phyloP scores from a whole-genome alignment of 2,113 vertebrate genomes.

The Cyanoramphus novaezelandiae region DNA sequence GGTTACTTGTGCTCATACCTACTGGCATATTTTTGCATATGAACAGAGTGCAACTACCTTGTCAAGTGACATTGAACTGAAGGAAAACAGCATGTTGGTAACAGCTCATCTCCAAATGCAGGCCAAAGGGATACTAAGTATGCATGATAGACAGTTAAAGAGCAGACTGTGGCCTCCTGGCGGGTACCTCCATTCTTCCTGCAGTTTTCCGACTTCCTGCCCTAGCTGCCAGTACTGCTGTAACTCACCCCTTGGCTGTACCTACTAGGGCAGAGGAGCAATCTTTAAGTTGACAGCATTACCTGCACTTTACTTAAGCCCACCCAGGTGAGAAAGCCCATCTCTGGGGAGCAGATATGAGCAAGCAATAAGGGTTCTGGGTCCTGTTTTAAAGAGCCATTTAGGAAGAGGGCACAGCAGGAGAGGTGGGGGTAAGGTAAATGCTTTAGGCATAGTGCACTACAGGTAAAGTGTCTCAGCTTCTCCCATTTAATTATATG shows the following conservation, averaged over 20 bases:
- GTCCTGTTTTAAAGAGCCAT: neutral
- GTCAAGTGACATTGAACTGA: neutral
- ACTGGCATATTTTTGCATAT: neutral
- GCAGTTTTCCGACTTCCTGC: neutral
- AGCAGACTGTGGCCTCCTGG: neutral
- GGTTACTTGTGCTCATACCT: neutral
- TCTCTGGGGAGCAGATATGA: neutral
- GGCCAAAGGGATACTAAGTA: neutral
- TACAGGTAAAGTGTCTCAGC: neutral
- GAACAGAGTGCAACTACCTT: neutral
- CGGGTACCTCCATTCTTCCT: neutral
- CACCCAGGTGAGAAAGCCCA: neutral
- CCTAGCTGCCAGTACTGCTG: neutral
- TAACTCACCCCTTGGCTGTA: neutral
- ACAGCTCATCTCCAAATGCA: neutral
- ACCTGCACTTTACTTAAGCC: neutral
- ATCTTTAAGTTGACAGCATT: neutral
- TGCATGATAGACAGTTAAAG: neutral
- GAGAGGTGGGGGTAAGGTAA: fast-evolving
- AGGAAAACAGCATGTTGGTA: neutral
- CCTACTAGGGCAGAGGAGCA: neutral
- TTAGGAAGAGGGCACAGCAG: neutral
- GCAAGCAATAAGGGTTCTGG: neutral
- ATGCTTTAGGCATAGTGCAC: neutral
- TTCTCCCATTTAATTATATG: neutral